Conservation (phyloP, 2,888 invertebrate species). For the Stratiomys singularior region DNA sequence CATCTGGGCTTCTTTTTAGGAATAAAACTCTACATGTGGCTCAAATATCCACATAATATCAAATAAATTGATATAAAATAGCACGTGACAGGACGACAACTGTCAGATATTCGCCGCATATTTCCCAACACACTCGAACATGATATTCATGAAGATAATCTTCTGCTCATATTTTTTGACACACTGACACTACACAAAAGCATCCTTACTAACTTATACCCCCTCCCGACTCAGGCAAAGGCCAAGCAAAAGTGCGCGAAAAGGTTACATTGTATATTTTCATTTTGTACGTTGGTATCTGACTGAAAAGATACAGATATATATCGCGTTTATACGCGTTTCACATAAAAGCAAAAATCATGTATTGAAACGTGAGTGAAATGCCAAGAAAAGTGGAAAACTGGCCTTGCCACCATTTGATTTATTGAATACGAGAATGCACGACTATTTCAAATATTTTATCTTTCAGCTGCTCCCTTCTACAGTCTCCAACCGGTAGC, state of each 20-base stretch:
- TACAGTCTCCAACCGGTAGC: neutral
- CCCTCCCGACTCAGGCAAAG: too few relatives aligned
- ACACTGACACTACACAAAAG: neutral
- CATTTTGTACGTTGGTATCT: neutral
- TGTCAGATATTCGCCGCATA: neutral
- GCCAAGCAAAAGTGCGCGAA: neutral
- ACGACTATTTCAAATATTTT: conserved; percentile 31
- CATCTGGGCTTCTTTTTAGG: too few relatives aligned
- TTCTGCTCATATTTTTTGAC: conserved; percentile 12
- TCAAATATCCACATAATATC: neutral
- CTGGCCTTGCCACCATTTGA: conserved; percentile 36
- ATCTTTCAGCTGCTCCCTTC: neutral
- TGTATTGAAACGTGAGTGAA: conserved; percentile 45
- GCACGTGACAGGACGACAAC: conserved; percentile 35
- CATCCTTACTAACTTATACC: too few relatives aligned
- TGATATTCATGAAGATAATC: conserved; percentile 13
- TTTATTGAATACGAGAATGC: conserved; percentile 41
- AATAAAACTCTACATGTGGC: too few relatives aligned
- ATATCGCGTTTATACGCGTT: neutral
- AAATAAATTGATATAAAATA: conserved; percentile 42
- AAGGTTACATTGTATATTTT: conserved; percentile 1
- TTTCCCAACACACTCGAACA: neutral
- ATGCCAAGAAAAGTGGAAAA: conserved; percentile 37
- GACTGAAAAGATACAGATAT: too few relatives aligned
- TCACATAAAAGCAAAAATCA: conserved; percentile 44